Evolutionary conservation across 2,113 vertebrate genomes (phyloP).

Genomic region (Aegypius monachus): DNA sequence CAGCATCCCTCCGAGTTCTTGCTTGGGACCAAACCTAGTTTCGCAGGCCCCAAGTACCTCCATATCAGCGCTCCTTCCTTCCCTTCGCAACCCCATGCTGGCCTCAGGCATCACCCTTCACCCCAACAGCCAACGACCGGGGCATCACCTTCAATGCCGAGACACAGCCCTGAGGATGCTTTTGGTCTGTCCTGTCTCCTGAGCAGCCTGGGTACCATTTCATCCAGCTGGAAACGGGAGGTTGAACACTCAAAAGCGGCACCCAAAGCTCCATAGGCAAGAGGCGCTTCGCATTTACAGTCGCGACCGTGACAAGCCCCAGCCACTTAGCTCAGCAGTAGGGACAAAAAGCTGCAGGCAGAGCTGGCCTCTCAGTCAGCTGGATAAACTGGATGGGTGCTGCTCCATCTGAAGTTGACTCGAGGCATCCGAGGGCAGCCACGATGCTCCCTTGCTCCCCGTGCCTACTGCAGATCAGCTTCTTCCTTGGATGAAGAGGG

Average conservation of each 20-base stretch:
- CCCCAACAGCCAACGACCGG: background rate
- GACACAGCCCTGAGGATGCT: background rate
- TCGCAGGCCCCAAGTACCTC: background rate
- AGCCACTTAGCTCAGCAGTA: background rate
- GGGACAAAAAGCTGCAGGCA: background rate
- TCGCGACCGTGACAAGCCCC: rapidly evolving
- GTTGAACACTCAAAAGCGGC: background rate
- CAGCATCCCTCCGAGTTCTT: background rate
- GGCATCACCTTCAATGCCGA: background rate
- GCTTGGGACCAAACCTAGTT: background rate
- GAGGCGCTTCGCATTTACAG: background rate
- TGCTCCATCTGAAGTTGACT: background rate
- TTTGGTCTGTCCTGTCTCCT: background rate
- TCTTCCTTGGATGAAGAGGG: constrained; percentile 32
- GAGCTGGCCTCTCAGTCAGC: background rate
- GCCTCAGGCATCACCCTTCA: background rate
- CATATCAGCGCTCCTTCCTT: background rate
- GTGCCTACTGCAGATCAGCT: background rate
- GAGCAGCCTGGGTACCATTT: rapidly evolving
- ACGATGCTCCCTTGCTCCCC: background rate
- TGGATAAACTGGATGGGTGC: background rate
- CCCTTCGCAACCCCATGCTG: rapidly evolving
- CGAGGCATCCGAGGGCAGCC: background rate
- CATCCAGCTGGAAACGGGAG: background rate
- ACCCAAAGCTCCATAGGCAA: background rate